phyloP scores from a whole-genome alignment of 64 coral and sea anemone species.

The Montipora foliosa region DNA sequence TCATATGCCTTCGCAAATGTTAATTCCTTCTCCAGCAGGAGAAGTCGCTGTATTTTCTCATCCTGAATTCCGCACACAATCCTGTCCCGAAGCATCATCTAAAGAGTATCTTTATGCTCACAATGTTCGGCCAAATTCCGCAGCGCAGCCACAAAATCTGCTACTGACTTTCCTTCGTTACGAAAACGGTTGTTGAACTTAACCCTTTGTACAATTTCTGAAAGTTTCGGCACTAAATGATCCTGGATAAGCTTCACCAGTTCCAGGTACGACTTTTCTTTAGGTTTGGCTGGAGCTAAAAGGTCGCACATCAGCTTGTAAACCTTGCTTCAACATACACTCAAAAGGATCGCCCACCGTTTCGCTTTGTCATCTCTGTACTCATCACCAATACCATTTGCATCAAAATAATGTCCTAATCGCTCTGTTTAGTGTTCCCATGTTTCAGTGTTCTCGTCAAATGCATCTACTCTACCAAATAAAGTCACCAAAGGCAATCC shows the following conservation, averaged over 20 bases:
- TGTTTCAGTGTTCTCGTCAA: too few species aligned
- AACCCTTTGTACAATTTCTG: conserved; percentile 1
- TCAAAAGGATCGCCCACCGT: neutral
- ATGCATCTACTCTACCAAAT: too few species aligned
- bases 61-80: too few species aligned
- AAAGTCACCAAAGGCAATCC: too few species aligned
- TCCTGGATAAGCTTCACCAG: neutral
- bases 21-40: too few species aligned
- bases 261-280: neutral
- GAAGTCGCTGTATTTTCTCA: too few species aligned
- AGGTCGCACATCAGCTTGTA: neutral
- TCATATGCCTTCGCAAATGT: too few species aligned
- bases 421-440: neutral
- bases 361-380: neutral
- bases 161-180: too few species aligned
- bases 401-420: neutral
- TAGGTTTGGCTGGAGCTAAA: neutral
- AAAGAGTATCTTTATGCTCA: too few species aligned
- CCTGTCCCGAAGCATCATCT: too few species aligned
- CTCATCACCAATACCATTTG: neutral
- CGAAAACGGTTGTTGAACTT: neutral
- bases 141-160: too few species aligned
- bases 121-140: too few species aligned
- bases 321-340: neutral
- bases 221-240: neutral